Percentiles rank a stretch among this genome's conserved stretches.
These are phyloP conservation scores for Cataglyphis altisquamis DNA, from an alignment of 2,888 invertebrate species.

Conservation along the genomic window DNA sequence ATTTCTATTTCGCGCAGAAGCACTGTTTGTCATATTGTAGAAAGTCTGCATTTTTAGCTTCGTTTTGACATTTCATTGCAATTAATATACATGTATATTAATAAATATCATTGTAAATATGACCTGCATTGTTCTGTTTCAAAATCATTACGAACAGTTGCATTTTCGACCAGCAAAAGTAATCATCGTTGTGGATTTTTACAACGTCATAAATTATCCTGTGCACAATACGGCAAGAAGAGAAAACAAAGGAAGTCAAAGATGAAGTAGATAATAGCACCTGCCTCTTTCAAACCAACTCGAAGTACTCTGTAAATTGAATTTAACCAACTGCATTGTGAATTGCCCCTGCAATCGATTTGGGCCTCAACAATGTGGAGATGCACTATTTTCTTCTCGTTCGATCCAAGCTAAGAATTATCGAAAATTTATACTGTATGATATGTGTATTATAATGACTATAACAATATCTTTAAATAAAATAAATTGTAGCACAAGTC, in stretches of 20 bases:
- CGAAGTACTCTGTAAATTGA: slow-evolving; percentile 59
- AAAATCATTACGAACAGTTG: slow-evolving; percentile 28
- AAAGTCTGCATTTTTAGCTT: background rate
- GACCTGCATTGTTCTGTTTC: background rate
- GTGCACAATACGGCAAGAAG: slow-evolving; percentile 15
- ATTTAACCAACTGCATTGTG: slow-evolving; percentile 59
- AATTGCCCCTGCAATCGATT: slow-evolving; percentile 53
- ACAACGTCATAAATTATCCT: slow-evolving; percentile 46
- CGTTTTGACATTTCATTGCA: background rate
- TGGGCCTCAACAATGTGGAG: slow-evolving; percentile 40
- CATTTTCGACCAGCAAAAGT: slow-evolving; percentile 35
- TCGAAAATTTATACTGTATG: background rate
- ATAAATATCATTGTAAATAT: background rate
- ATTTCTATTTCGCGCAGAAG: slow-evolving; percentile 7
- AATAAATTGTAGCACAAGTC: slow-evolving; percentile 1
- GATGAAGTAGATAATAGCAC: slow-evolving; percentile 36
- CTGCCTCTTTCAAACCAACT: slow-evolving; percentile 46
- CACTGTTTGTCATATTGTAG: background rate
- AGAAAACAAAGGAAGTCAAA: slow-evolving; percentile 48
- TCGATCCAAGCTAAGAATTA: background rate
- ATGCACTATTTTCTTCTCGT: slow-evolving; percentile 24
- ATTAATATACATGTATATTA: background rate
- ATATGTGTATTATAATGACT: slow-evolving; percentile 6
- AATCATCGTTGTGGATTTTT: slow-evolving; percentile 38
- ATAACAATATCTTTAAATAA: background rate